Evolutionary conservation across 2,888 invertebrate species (phyloP).

Genomic region (Netelia virgata): DNA sequence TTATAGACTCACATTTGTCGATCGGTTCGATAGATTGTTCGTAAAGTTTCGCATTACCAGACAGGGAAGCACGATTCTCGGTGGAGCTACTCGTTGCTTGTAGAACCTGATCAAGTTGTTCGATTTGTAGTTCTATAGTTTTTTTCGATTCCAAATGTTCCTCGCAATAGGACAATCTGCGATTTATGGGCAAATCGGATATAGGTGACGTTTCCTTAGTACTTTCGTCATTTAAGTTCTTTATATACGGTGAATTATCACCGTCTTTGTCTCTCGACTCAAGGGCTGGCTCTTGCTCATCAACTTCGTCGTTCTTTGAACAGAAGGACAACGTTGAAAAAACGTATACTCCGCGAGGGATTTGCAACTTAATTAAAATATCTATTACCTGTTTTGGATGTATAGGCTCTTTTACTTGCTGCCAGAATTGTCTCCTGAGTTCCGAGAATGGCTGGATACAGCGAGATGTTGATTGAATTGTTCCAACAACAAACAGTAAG

Average conservation of each 20-base stretch:
- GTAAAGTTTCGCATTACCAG: constrained; percentile 75
- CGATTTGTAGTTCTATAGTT: constrained; percentile 79
- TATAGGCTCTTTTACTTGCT: constrained; percentile 78
- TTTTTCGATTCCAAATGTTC: constrained; percentile 73
- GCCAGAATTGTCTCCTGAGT: constrained; percentile 82
- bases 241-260: not conserved
- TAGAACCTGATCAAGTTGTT: constrained; percentile 79
- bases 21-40: constrained; percentile 72
- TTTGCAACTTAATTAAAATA: constrained; percentile 3
- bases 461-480: not conserved
- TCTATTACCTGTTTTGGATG: constrained; percentile 69
- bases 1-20: constrained; percentile 70
- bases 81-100: constrained; percentile 75
- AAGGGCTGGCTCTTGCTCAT: not conserved
- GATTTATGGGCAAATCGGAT: constrained; percentile 71
- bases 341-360: not conserved
- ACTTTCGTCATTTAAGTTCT: constrained; percentile 13
- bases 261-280: not conserved
- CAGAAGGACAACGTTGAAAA: not conserved
- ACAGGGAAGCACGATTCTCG: constrained; percentile 78
- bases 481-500: no score
- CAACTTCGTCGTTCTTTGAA: not conserved
- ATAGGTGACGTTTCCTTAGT: not conserved
- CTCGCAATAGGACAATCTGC: constrained; percentile 77
- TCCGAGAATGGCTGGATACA: constrained; percentile 82